Percentiles rank a stretch among this genome's conserved stretches.
These are phyloP conservation scores for Bombus pyrosoma DNA, from an alignment of 1,140 invertebrate species.

Conservation along the genomic window DNA sequence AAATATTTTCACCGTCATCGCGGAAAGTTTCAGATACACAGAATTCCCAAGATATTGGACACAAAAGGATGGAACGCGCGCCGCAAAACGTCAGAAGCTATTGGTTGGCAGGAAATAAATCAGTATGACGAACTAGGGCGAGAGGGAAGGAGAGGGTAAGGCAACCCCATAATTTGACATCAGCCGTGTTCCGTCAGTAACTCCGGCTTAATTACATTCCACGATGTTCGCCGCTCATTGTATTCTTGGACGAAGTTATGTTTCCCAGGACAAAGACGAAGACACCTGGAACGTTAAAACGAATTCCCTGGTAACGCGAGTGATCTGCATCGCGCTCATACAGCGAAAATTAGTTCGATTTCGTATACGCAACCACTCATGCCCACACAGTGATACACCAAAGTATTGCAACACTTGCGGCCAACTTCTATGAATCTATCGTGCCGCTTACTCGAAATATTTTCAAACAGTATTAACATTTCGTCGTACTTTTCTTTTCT, in stretches of 20 bases:
- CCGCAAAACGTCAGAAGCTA: slow-evolving; percentile 8
- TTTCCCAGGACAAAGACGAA: slow-evolving; percentile 47
- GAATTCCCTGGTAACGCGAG: not conserved
- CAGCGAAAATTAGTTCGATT: not conserved
- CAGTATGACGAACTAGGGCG: slow-evolving; percentile 77
- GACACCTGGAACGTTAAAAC: slow-evolving; percentile 36
- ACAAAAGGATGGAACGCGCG: slow-evolving; percentile 3
- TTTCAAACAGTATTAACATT: too few species aligned
- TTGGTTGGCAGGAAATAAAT: slow-evolving; percentile 74
- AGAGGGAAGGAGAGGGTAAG: slow-evolving; percentile 26
- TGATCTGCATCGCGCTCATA: not conserved
- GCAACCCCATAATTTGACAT: slow-evolving; percentile 80
- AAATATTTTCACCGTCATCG: not conserved
- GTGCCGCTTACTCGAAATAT: too few species aligned
- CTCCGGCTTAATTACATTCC: slow-evolving; percentile 82
- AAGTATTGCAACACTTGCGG: not conserved
- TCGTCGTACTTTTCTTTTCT: too few species aligned
- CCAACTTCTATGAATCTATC: not conserved
- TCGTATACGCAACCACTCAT: not conserved
- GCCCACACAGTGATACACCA: not conserved
- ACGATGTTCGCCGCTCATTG: slow-evolving; percentile 73
- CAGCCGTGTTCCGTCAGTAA: slow-evolving; percentile 75
- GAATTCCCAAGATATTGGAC: not conserved
- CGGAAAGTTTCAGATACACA: too few species aligned
- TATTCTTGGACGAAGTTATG: slow-evolving; percentile 69